Evolutionary conservation across 1,140 invertebrate genomes (phyloP).

Genomic region (Tetramorium parvispinum): DNA sequence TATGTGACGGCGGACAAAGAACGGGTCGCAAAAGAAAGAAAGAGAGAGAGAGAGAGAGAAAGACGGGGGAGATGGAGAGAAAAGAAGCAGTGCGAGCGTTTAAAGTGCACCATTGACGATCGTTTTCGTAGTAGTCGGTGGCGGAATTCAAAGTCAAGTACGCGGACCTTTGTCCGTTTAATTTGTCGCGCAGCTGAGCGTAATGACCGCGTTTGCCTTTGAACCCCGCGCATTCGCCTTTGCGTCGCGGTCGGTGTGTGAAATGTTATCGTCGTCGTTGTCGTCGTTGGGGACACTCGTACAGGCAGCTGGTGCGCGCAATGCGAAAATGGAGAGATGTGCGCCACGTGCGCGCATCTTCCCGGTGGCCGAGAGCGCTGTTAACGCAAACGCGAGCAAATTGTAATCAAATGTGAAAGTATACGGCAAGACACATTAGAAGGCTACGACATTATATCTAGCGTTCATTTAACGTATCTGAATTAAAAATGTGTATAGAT

Average conservation of each 20-base stretch:
- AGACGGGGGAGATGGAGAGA: neutral
- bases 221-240: conserved; percentile 36
- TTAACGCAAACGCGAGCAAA: conserved; percentile 7
- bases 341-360: neutral
- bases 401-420: conserved; percentile 43
- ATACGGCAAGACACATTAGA: neutral
- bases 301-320: neutral
- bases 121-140: conserved; percentile 51
- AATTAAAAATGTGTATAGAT: neutral
- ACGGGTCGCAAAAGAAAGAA: neutral
- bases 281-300: conserved; percentile 10
- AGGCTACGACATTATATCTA: too few species aligned
- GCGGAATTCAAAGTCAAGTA: conserved; percentile 70
- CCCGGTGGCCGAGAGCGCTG: neutral
- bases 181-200: conserved; percentile 67
- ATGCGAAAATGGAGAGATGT: neutral
- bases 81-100: neutral
- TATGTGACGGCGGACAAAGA: neutral
- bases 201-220: conserved; percentile 61
- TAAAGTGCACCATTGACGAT: conserved; percentile 33
- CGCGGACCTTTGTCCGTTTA: conserved; percentile 58
- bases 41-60: neutral
- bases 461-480: neutral
- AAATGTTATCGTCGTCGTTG: conserved; percentile 41
- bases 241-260: conserved; percentile 36